These are phyloP conservation scores for Platynereis dumerilii DNA, from an alignment of 2,888 invertebrate species.

Conservation along the genomic window DNA sequence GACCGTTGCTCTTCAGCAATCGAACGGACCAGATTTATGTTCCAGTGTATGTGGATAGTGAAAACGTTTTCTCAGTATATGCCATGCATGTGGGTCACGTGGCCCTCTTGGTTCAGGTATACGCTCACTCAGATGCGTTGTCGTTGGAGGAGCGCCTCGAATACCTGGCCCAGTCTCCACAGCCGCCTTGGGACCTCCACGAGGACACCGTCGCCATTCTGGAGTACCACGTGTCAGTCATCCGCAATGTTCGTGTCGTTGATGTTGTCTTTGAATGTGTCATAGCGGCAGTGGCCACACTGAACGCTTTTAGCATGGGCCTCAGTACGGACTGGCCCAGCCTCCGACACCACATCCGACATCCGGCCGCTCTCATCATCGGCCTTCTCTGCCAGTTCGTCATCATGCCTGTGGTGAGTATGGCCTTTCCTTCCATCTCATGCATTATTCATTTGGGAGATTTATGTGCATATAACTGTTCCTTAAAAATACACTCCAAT, in stretches of 20 bases:
- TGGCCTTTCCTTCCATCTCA: slow-evolving; percentile 1
- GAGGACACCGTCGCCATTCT: slow-evolving; percentile 14
- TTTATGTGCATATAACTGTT: too few relatives aligned
- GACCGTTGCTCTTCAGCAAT: slow-evolving; percentile 8
- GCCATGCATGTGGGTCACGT: slow-evolving; percentile 19
- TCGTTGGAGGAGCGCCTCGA: not conserved
- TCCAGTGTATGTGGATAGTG: slow-evolving; percentile 1
- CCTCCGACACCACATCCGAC: slow-evolving; percentile 52
- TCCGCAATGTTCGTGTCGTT: slow-evolving; percentile 37
- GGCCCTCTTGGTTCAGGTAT: slow-evolving; percentile 10
- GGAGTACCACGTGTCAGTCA: slow-evolving; percentile 25
- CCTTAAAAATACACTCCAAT: too few relatives aligned
- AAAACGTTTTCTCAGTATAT: slow-evolving; percentile 12
- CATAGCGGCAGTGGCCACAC: slow-evolving; percentile 54
- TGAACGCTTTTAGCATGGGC: slow-evolving; percentile 60
- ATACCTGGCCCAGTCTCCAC: too few relatives aligned
- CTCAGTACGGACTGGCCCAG: slow-evolving; percentile 55
- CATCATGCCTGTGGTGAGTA: slow-evolving; percentile 47
- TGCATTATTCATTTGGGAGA: not conserved
- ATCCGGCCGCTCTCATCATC: slow-evolving; percentile 54
- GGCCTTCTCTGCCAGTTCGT: slow-evolving; percentile 59
- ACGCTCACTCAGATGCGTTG: not conserved
- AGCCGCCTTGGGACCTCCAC: not conserved
- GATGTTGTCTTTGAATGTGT: slow-evolving; percentile 57
- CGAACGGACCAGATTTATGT: slow-evolving; percentile 12